Conservation (phyloP, 2,797 vertebrate genomes). For the Phyllotis vaccarum region DNA sequence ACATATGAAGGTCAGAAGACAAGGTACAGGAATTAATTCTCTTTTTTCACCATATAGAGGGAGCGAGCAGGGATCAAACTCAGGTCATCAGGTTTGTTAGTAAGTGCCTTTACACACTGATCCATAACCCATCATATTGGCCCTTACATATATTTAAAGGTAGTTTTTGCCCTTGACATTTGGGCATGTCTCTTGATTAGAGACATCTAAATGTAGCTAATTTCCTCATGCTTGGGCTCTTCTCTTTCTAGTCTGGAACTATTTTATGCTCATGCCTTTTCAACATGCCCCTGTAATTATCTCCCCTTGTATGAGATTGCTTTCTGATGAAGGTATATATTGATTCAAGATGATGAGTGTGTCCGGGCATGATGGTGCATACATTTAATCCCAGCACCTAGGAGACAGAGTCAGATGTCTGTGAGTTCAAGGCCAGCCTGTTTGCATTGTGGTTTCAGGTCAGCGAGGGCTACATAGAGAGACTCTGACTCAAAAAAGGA, state of each 20-base stretch:
- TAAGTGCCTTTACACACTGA: background rate
- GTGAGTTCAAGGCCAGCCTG: background rate
- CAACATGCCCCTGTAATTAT: background rate
- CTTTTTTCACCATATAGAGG: background rate
- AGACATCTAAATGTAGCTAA: background rate
- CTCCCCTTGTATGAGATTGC: background rate
- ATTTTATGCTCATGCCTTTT: background rate
- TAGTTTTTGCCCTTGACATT: slow-evolving; percentile 11
- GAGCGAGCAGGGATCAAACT: background rate
- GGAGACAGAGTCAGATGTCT: background rate
- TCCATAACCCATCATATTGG: background rate
- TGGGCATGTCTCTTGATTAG: slow-evolving; percentile 8
- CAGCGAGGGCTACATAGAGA: background rate
- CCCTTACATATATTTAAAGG: background rate
- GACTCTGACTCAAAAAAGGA: background rate
- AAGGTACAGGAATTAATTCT: background rate
- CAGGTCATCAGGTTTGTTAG: background rate
- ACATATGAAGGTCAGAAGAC: background rate
- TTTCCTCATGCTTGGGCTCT: background rate
- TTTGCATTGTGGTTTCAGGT: background rate
- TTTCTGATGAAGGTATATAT: background rate
- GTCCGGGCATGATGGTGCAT: background rate
- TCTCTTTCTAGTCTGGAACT: background rate
- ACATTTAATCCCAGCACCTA: background rate
- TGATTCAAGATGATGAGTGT: background rate